Base-by-base conservation (phyloP, 2,797 vertebrate genomes). In the Rhincodon typus region DNA sequence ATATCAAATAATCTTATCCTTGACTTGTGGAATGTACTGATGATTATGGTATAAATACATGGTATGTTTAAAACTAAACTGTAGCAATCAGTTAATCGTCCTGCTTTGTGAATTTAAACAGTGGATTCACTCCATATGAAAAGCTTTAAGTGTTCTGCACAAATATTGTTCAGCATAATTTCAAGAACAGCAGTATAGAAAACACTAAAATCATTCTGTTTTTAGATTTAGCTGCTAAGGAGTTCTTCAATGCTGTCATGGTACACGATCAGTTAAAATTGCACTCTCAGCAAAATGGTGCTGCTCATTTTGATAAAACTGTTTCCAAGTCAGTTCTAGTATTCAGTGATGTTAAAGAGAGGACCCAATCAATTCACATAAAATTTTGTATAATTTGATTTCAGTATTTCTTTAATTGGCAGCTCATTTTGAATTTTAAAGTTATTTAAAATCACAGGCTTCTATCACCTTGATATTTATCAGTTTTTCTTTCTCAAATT, bases 1-100 rank as follows among this genome's bases (percentile, higher is more conserved):
- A 42, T 69, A 21, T 69, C 17, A 93, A 38, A 69, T 93, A 93
- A 93, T 93, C 66, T 93, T 93, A 93, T 67, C 90, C 90, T 93
- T 93, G 90, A 93, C 19, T 21, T 69, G 62, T 25, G n/a, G 6
- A 69, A 42, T 93, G n/a, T 67, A 93, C 66, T 42, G n/a, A 23
- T 93, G 34, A 93, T 93, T 93, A 69, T 19, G 42, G 62, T 25
- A n/a, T 12, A 8, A 93, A 93, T 38, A 67, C 21, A 67, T 4
- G 21, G 5, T 38, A 42, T 8, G 82, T 21, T 46, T 84, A 38
- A 84, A 46, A 46, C 21, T 46, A 10, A 17, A 46, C 42, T 25
- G 79, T 17, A n/a, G n/a, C n/a, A n/a, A n/a, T n/a, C n/a, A n/a
- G n/a, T n/a, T n/a, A n/a, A n/a, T n/a, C n/a, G n/a, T n/a, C n/a